A percentile compares a stretch with the other conserved stretches of the same genome.
phyloP scores from a whole-genome alignment of 1,140 invertebrate genomes.

The Hormaphis cornu region DNA sequence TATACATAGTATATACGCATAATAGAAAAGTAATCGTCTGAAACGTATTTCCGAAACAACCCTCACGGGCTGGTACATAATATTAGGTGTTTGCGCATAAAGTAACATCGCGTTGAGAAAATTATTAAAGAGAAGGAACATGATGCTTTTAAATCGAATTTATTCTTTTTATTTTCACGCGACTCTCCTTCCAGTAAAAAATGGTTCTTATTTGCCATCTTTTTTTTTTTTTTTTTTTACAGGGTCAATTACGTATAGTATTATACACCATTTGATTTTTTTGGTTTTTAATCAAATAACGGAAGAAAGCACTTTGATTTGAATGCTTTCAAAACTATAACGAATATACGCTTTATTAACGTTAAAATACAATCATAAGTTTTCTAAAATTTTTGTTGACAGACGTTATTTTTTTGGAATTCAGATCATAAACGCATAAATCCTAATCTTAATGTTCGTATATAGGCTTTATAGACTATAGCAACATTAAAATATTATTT shows the following conservation, averaged over 20 bases:
- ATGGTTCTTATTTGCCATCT: background rate
- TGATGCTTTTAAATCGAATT: constrained; percentile 6
- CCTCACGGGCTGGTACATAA: background rate
- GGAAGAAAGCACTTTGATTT: too few relatives aligned
- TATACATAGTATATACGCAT: background rate
- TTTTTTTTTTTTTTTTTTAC: background rate
- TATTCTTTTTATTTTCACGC: background rate
- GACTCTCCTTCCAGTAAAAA: background rate
- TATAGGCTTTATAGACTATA: too few relatives aligned
- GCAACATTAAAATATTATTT: too few relatives aligned
- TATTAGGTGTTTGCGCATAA: background rate
- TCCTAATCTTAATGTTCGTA: too few relatives aligned
- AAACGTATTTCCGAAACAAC: constrained; percentile 1
- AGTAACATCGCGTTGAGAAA: background rate
- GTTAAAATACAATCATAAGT: too few relatives aligned
- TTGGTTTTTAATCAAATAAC: too few relatives aligned
- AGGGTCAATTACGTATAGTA: background rate
- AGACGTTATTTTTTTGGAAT: too few relatives aligned
- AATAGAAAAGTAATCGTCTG: constrained; percentile 6
- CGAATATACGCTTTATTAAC: too few relatives aligned
- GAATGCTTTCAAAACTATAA: too few relatives aligned
- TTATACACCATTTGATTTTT: too few relatives aligned
- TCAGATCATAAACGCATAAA: too few relatives aligned
- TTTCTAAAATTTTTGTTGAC: too few relatives aligned
- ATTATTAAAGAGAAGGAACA: background rate